These are phyloP conservation scores for Hephaestus fuliginosus DNA, from an alignment of 2,797 vertebrate genomes.

Conservation along the genomic window DNA sequence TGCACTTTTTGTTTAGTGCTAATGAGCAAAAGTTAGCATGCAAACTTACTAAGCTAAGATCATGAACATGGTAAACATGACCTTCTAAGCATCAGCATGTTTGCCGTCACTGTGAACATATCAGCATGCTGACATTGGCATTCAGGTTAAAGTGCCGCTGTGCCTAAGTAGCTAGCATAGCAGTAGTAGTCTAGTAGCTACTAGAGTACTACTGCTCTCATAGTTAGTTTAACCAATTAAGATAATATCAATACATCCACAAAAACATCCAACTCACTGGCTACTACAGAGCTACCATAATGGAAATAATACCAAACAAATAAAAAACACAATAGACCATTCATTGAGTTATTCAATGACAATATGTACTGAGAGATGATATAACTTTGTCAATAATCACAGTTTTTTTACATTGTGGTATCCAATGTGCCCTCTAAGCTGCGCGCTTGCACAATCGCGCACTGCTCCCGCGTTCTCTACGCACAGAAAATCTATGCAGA, in stretches of 20 bases:
- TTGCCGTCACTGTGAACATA: background rate
- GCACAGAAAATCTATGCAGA: too few species aligned
- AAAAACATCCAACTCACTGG: background rate
- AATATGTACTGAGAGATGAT: background rate
- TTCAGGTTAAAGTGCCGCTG: background rate
- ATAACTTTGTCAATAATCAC: background rate
- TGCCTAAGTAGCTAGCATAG: background rate
- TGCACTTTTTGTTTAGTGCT: too few species aligned
- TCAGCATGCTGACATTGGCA: background rate
- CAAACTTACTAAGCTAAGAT: background rate
- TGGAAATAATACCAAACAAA: background rate
- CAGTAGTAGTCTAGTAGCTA: background rate
- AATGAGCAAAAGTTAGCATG: background rate
- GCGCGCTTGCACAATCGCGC: too few species aligned
- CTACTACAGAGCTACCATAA: background rate
- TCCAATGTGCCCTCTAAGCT: too few species aligned
- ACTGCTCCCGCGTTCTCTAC: too few species aligned
- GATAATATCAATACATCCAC: background rate
- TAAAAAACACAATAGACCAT: background rate
- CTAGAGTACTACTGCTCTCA: background rate
- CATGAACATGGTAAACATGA: background rate
- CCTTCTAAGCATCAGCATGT: background rate
- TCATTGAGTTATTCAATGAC: too few species aligned
- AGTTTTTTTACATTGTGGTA: background rate
- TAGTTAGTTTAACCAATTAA: background rate